These are phyloP conservation scores for Cantharis flavilabris DNA, from an alignment of 2,888 invertebrate species.

Conservation along the genomic window DNA sequence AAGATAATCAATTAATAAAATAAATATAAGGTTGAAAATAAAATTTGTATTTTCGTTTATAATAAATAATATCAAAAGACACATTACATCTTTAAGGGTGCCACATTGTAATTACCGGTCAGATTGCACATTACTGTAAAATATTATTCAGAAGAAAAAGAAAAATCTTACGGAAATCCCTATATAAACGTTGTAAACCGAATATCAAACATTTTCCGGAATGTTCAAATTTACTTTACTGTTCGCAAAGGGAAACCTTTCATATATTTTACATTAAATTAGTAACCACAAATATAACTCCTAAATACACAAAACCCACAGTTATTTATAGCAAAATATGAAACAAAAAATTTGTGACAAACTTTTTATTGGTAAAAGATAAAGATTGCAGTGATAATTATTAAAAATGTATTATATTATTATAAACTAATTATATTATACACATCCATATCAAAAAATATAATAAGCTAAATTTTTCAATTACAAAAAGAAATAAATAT, in stretches of 20 bases:
- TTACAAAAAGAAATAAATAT: no score
- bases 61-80: not conserved
- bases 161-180: conserved; percentile 15
- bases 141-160: conserved; percentile 12
- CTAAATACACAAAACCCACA: conserved; percentile 11
- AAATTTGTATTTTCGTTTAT: not conserved
- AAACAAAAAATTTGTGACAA: not conserved
- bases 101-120: not conserved
- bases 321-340: not conserved
- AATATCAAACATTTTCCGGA: conserved; percentile 20
- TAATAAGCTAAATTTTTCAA: not conserved
- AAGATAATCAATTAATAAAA: not conserved
- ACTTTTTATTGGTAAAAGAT: not conserved
- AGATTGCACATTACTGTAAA: conserved; percentile 11
- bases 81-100: not conserved
- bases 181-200: conserved; percentile 7
- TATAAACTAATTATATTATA: not conserved
- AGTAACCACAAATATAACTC: conserved; percentile 17
- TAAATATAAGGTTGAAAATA: no score
- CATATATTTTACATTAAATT: conserved; percentile 19
- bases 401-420: not conserved
- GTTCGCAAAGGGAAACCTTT: conserved; percentile 15
- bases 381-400: not conserved
- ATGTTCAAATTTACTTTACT: conserved; percentile 19
- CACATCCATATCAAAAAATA: not conserved